Conservation (phyloP, 1,140 invertebrate species). For the Trichonephila clavipes region DNA sequence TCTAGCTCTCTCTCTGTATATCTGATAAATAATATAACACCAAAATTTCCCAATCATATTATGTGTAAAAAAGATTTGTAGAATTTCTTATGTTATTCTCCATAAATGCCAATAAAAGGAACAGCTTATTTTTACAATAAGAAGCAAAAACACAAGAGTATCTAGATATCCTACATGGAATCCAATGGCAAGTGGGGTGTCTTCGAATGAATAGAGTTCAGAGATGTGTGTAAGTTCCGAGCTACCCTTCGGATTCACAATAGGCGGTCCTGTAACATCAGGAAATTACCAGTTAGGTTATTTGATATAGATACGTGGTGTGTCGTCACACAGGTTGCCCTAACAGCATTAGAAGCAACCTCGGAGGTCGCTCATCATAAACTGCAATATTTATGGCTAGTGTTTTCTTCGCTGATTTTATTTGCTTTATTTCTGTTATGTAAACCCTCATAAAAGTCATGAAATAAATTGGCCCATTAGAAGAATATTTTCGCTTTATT, state of each 20-base stretch:
- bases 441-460: neutral
- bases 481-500: no score
- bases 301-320: slow-evolving; percentile 45
- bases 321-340: slow-evolving; percentile 39
- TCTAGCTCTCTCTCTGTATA: no score
- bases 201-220: neutral
- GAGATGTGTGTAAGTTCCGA: slow-evolving; percentile 3
- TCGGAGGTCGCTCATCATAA: slow-evolving; percentile 1
- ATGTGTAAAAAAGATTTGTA: no score
- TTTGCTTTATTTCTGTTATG: neutral
- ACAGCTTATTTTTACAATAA: neutral
- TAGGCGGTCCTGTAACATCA: slow-evolving; percentile 51
- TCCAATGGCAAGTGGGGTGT: slow-evolving; percentile 52
- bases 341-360: slow-evolving; percentile 30
- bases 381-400: neutral
- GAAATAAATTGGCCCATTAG: neutral
- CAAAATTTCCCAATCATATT: no score
- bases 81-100: no score
- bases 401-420: slow-evolving; percentile 1
- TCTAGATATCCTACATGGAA: neutral
- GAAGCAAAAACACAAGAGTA: neutral
- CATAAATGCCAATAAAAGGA: no score
- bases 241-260: slow-evolving; percentile 20
- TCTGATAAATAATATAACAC: no score
- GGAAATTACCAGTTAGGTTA: slow-evolving; percentile 39